phyloP scores from a whole-genome alignment of 2,888 invertebrate genomes.

The Cerastis leucographa region DNA sequence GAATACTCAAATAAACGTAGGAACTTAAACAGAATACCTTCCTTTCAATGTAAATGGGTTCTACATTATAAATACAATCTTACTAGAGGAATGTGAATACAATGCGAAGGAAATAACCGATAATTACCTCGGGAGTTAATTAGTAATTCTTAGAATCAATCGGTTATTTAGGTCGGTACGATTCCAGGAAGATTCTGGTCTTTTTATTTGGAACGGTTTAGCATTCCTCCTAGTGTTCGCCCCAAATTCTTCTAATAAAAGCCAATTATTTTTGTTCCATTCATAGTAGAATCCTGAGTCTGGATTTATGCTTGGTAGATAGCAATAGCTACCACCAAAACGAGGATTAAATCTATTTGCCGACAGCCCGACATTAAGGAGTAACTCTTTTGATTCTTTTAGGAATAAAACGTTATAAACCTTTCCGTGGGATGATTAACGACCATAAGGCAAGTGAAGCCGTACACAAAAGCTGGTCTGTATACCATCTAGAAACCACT shows the following conservation, averaged over 20 bases:
- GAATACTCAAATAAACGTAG: not conserved
- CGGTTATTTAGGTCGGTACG: conserved; percentile 41
- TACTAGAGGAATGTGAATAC: conserved; percentile 27
- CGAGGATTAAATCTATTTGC: not conserved
- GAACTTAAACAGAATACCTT: not conserved
- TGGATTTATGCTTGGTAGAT: not conserved
- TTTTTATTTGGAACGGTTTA: conserved; percentile 17
- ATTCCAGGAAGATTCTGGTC: conserved; percentile 38
- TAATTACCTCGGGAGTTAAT: conserved; percentile 46
- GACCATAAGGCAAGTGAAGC: too few relatives aligned
- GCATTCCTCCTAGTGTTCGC: conserved; percentile 2
- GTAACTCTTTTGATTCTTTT: not conserved
- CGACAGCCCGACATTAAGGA: not conserved
- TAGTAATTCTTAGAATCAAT: conserved; percentile 57
- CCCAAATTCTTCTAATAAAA: conserved; percentile 7
- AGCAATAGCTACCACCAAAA: not conserved
- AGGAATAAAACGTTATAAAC: not conserved
- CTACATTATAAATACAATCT: conserved; percentile 38
- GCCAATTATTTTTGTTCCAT: not conserved
- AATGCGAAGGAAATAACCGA: conserved; percentile 46
- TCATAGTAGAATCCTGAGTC: not conserved
- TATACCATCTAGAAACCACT: not conserved
- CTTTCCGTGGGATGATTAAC: too few relatives aligned
- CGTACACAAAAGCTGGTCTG: too few relatives aligned
- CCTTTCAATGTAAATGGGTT: conserved; percentile 28